phyloP scores from a whole-genome alignment of 2,113 vertebrate species.

The Chloebia gouldiae region DNA sequence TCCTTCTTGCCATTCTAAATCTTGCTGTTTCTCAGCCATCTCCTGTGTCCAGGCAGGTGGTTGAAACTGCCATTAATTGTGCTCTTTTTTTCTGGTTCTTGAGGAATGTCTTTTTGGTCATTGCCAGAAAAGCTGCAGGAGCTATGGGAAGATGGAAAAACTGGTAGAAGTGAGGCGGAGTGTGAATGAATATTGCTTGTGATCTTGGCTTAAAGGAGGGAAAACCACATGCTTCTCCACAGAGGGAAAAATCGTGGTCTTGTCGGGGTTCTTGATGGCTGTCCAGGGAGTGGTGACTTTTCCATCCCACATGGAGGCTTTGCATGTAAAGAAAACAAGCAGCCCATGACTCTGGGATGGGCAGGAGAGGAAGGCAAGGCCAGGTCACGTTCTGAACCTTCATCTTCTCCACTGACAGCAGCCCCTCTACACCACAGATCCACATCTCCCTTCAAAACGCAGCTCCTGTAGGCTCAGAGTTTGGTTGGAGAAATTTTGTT shows the following conservation, averaged over 20 bases:
- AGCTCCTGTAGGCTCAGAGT: not conserved
- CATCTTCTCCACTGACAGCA: not conserved
- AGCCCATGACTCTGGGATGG: not conserved
- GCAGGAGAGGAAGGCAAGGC: not conserved
- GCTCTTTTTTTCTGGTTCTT: not conserved
- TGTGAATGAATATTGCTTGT: not conserved
- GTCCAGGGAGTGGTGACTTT: not conserved
- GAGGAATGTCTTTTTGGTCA: not conserved
- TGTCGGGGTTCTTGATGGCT: not conserved
- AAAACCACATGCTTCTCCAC: not conserved
- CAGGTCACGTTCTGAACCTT: rapidly evolving
- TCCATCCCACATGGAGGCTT: not conserved
- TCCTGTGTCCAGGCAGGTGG: not conserved
- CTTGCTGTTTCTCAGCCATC: not conserved
- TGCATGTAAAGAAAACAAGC: not conserved
- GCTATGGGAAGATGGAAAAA: not conserved
- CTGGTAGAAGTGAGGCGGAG: not conserved
- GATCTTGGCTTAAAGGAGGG: not conserved
- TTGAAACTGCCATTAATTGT: not conserved
- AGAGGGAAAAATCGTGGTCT: not conserved
- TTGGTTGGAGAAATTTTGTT: not conserved
- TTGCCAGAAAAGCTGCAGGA: not conserved
- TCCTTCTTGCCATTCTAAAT: not conserved
- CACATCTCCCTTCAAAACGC: not conserved
- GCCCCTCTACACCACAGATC: not conserved